These are phyloP conservation scores for Zhengitettix transpicula DNA, from an alignment of 2,888 invertebrate species.

Conservation along the genomic window DNA sequence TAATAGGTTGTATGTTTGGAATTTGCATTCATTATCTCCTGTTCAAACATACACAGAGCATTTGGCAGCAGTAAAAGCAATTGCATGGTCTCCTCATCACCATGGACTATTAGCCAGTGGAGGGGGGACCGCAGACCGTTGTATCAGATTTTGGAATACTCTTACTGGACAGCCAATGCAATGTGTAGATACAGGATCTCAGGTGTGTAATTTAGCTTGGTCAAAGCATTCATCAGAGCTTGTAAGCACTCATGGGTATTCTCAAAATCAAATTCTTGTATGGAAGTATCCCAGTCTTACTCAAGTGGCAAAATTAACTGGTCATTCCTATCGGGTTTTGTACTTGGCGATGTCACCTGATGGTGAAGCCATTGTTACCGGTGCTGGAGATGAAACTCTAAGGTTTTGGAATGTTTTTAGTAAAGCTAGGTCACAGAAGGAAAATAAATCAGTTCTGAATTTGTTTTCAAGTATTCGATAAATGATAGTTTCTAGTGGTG, in stretches of 20 bases:
- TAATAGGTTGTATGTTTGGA: conserved; percentile 81
- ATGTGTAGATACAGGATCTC: conserved; percentile 92
- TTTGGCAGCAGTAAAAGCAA: conserved; percentile 93
- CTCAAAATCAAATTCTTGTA: conserved; percentile 94
- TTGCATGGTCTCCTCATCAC: conserved; percentile 98
- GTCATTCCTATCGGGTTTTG: conserved; percentile 88
- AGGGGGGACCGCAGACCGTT: conserved; percentile 97
- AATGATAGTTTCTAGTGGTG: no score
- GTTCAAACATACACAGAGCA: conserved; percentile 94
- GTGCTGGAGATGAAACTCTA: conserved; percentile 95
- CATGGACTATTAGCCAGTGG: conserved; percentile 91
- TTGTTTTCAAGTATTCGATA: no score
- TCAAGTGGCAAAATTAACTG: conserved; percentile 92
- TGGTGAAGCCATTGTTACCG: conserved; percentile 96
- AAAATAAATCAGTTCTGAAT: conserved; percentile 7
- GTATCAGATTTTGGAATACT: conserved; percentile 97
- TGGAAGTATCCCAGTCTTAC: conserved; percentile 98
- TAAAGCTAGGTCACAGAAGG: conserved; percentile 82
- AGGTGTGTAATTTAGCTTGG: conserved; percentile 98
- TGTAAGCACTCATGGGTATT: conserved; percentile 96
- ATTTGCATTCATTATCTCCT: conserved; percentile 68
- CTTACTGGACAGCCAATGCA: conserved; percentile 96
- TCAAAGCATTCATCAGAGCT: conserved; percentile 95
- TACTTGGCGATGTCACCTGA: conserved; percentile 95
- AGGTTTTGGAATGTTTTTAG: conserved; percentile 99